These are phyloP conservation scores for Papilio elwesi DNA, from an alignment of 2,888 invertebrate species.

Conservation along the genomic window DNA sequence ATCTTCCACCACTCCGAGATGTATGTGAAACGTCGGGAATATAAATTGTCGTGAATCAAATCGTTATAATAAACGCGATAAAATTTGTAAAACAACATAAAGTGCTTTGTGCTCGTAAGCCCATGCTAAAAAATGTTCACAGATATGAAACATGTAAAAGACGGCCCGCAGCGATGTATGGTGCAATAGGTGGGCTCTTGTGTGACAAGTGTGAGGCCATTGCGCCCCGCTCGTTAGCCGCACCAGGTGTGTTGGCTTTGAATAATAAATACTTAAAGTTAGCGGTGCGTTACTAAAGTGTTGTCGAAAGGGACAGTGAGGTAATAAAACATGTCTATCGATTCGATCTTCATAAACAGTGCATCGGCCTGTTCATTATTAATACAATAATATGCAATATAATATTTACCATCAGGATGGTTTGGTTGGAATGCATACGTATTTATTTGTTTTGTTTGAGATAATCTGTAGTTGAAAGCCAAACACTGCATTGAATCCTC, in stretches of 20 bases:
- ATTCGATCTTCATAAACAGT: too few species aligned
- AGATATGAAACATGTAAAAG: conserved; percentile 16
- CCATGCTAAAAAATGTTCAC: background rate
- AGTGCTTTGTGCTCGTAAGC: too few species aligned
- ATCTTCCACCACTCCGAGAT: too few species aligned
- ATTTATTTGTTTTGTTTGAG: background rate
- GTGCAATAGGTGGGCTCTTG: conserved; percentile 5
- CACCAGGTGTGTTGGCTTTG: conserved; percentile 13
- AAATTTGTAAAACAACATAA: too few species aligned
- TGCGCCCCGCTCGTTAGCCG: conserved; percentile 14
- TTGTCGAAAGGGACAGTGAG: background rate
- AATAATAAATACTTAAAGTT: conserved; percentile 18
- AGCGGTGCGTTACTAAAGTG: background rate
- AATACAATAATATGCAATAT: too few species aligned
- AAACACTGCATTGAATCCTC: background rate
- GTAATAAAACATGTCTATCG: conserved; percentile 1
- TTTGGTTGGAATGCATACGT: background rate
- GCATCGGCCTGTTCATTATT: too few species aligned
- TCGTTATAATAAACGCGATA: too few species aligned
- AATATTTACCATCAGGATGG: too few species aligned
- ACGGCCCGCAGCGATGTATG: background rate
- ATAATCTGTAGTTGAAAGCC: background rate
- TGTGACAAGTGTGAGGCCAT: conserved; percentile 20
- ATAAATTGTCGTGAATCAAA: too few species aligned
- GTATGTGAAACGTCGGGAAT: too few species aligned